These are phyloP conservation scores for Poecilia picta DNA, from an alignment of 2,797 vertebrate genomes.

Conservation along the genomic window DNA sequence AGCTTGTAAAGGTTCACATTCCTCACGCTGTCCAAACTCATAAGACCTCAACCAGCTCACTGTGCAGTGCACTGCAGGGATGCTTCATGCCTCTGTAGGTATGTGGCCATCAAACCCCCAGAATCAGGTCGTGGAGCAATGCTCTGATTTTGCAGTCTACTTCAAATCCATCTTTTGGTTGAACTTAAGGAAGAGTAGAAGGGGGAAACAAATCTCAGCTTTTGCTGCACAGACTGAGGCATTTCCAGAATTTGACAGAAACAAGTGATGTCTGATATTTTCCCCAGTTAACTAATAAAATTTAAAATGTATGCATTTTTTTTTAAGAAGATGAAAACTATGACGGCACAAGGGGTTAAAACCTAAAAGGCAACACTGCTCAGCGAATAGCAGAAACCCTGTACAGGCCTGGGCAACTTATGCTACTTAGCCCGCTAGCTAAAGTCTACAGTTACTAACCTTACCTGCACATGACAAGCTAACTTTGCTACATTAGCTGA, in stretches of 20 bases:
- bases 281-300: not conserved
- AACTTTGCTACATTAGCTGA: constrained; percentile 74
- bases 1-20: constrained; percentile 78
- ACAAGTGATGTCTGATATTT: not conserved
- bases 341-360: constrained; percentile 71
- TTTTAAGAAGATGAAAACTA: not conserved
- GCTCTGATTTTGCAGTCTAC: constrained; percentile 27
- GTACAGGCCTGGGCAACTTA: constrained; percentile 73
- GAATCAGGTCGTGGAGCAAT: constrained; percentile 58
- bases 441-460: constrained; percentile 57
- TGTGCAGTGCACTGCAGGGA: constrained; percentile 69
- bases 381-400: constrained; percentile 55
- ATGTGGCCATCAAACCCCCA: constrained; percentile 51
- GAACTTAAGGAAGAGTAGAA: constrained; percentile 2
- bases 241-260: constrained; percentile 6
- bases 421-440: constrained; percentile 75
- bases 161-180: constrained; percentile 41
- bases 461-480: constrained; percentile 73
- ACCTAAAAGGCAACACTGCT: constrained; percentile 62
- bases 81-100: constrained; percentile 47
- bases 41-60: constrained; percentile 78
- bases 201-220: not conserved
- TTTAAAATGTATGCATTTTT: too few relatives aligned
- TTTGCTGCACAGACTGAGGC: constrained; percentile 6
- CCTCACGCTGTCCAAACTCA: constrained; percentile 74